Conservation (phyloP, 23 tunicate genomes). For the Trididemnum nubilum region DNA sequence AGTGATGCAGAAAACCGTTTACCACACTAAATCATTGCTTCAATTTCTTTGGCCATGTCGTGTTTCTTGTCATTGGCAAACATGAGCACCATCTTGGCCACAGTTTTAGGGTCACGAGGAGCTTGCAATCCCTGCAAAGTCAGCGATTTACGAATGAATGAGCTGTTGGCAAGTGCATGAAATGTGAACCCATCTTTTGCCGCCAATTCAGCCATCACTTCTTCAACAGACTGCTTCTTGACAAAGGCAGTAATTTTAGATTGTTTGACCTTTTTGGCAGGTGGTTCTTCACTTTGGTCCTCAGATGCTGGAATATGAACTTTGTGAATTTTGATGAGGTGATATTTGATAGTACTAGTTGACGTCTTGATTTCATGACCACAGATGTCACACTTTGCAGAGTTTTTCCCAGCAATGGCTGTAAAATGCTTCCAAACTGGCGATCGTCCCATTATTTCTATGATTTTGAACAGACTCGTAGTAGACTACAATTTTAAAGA, state of each 20-base stretch:
- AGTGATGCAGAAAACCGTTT: too few species aligned
- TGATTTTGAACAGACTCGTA: constrained; percentile 15
- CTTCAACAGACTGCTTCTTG: constrained; percentile 1
- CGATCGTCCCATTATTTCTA: constrained; percentile 23
- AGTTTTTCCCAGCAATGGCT: constrained; percentile 33
- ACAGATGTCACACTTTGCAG: constrained; percentile 39
- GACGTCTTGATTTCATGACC: constrained; percentile 31
- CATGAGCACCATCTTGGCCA: too few species aligned
- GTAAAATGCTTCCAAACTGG: constrained; percentile 35
- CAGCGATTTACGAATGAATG: too few species aligned
- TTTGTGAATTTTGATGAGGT: constrained; percentile 29
- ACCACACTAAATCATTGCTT: too few species aligned
- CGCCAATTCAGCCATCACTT: too few species aligned
- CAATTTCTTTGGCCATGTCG: too few species aligned
- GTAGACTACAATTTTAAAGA: background rate
- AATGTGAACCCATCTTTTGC: too few species aligned
- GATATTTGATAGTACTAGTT: constrained; percentile 26
- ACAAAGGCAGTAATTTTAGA: constrained; percentile 35
- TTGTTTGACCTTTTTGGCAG: constrained; percentile 32
- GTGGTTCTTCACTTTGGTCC: constrained; percentile 31
- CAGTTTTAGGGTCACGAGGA: too few species aligned
- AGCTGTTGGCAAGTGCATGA: constrained; percentile 20
- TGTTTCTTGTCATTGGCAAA: too few species aligned
- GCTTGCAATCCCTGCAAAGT: too few species aligned
- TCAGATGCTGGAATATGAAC: constrained; percentile 23